Conservation (phyloP, 2,888 invertebrate genomes). For the Catotricha subobsoleta region DNA sequence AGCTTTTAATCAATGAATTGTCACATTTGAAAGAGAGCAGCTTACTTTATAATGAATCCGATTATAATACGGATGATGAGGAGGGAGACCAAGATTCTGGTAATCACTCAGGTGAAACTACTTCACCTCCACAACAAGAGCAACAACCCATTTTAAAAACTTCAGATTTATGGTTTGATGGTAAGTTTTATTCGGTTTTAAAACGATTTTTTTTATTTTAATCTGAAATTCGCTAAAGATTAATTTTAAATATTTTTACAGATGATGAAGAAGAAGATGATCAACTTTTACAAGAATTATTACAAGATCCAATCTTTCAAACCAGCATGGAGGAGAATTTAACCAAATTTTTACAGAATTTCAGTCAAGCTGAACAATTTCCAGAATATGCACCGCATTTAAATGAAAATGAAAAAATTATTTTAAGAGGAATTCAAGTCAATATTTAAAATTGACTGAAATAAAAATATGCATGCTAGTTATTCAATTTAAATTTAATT, state of each 20-base stretch:
- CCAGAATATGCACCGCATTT: constrained; percentile 40
- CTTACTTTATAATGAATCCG: constrained; percentile 17
- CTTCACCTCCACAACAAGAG: neutral
- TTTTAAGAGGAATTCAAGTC: constrained; percentile 23
- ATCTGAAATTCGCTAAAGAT: constrained; percentile 18
- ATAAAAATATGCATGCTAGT: too few relatives aligned
- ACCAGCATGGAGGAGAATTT: constrained; percentile 43
- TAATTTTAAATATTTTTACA: too few relatives aligned
- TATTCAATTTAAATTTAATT: too few relatives aligned
- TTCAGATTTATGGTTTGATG: constrained; percentile 22
- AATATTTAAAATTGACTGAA: constrained; percentile 2
- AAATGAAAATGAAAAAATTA: constrained; percentile 35
- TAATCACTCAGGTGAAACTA: too few relatives aligned
- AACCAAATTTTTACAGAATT: constrained; percentile 41
- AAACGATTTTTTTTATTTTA: neutral
- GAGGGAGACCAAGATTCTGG: constrained; percentile 10
- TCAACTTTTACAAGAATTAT: constrained; percentile 40
- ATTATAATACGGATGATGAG: constrained; percentile 14
- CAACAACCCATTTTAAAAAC: constrained; percentile 12
- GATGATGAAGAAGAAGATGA: constrained; percentile 31
- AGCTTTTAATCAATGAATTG: constrained; percentile 46
- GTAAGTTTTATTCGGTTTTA: constrained; percentile 9
- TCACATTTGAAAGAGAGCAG: constrained; percentile 36
- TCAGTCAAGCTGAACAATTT: constrained; percentile 44
- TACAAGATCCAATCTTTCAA: constrained; percentile 42